Base-by-base conservation (phyloP, 2,113 vertebrate genomes). In the Aplodontia rufa region DNA sequence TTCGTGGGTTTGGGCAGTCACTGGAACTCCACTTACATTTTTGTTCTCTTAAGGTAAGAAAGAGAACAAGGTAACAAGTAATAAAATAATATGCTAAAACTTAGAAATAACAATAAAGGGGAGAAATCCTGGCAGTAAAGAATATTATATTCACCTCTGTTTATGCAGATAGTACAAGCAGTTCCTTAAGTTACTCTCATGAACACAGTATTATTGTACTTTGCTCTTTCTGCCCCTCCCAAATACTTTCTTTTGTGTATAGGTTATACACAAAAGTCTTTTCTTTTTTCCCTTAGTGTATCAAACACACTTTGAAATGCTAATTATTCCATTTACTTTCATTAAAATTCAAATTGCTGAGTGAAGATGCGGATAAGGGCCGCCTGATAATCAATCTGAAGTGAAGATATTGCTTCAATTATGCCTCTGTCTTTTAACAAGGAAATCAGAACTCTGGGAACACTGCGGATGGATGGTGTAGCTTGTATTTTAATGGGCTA, bases 311-410 rank as follows among this genome's bases (percentile, higher is more conserved):
- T 99, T 99, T 99, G 98, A 99, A 99, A 99, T 99, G 99, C 97
- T 99, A 99, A 99, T 99, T 99, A 99, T 98, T 99, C 97, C 97
- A 98, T 98, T 99, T 99, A 96, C 98, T 98, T 98, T 98, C 98
- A 99, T 99, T 99, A 98, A 99, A 99, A 99, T 99, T 99, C 98
- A 98, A 98, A 99, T 99, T 98, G 97, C 98, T 97, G 96, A 98
- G 98, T 99, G 98, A 99, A 98, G 98, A 98, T 99, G 98, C 86
- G 94, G 97, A 98, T 98, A 98, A 98, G 98, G 98, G 98, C 98
- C 94, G 91, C 96, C 2, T 62, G 98, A 98, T 98, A 99, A 99
- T 99, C 98, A 99, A 98, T 99, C 98, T 98, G 98, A 98, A 99
- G 98, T 98, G 98, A 98, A 98, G 98, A 98, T 98, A 98, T 76